These are phyloP conservation scores for Pemphredon lugubris DNA, from an alignment of 2,888 invertebrate genomes.

Conservation along the genomic window DNA sequence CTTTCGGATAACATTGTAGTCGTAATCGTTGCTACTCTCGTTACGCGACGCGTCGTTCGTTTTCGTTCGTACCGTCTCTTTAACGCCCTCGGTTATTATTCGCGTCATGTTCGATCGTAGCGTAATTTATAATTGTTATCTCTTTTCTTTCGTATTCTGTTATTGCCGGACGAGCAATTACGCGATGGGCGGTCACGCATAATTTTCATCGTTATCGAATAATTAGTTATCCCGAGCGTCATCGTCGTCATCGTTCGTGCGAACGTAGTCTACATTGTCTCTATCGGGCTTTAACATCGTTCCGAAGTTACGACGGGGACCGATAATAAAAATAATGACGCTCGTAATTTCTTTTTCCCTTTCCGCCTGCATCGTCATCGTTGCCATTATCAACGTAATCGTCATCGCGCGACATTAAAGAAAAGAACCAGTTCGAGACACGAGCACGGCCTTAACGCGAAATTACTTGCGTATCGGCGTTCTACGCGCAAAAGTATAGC, in stretches of 20 bases:
- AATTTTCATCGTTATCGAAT: neutral
- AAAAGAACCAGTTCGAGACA: conserved; percentile 47
- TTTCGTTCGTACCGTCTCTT: too few relatives aligned
- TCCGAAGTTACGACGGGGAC: too few relatives aligned
- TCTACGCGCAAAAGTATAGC: neutral
- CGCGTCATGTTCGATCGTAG: too few relatives aligned
- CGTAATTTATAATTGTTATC: too few relatives aligned
- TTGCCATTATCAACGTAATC: conserved; percentile 57
- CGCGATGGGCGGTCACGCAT: neutral
- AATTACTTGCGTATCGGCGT: conserved; percentile 36
- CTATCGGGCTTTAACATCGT: neutral
- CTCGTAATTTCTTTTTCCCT: neutral
- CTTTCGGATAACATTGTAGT: too few relatives aligned
- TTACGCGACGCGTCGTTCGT: too few relatives aligned
- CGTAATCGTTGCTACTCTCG: too few relatives aligned
- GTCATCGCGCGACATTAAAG: conserved; percentile 51
- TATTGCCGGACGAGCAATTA: too few relatives aligned
- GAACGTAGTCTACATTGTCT: neutral
- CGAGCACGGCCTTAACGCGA: conserved; percentile 27
- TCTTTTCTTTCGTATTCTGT: too few relatives aligned
- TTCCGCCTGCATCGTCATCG: conserved; percentile 4
- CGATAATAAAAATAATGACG: too few relatives aligned
- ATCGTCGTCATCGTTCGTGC: neutral
- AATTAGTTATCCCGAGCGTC: neutral
- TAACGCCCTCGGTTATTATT: too few relatives aligned